Conservation (phyloP, 2,888 invertebrate species). For the Hanleya hanleyi region DNA sequence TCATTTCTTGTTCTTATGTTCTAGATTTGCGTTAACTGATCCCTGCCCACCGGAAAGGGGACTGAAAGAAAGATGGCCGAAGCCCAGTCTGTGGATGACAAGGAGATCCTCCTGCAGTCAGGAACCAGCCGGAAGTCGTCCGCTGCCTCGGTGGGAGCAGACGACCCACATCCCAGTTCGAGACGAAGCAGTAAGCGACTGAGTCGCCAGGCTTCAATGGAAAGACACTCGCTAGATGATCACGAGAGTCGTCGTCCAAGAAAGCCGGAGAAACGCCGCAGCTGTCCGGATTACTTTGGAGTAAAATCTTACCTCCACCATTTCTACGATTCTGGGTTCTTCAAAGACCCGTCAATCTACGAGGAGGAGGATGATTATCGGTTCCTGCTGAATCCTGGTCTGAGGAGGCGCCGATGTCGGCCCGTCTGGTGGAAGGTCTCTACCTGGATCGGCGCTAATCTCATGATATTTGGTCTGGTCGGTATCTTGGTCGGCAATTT, state of each 20-base stretch:
- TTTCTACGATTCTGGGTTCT: conserved; percentile 73
- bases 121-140: neutral
- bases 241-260: neutral
- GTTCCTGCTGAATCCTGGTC: conserved; percentile 70
- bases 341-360: conserved; percentile 66
- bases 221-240: neutral
- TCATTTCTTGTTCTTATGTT: no score
- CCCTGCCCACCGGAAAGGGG: no score
- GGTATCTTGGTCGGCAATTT: conserved; percentile 75
- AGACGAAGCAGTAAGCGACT: conserved; percentile 7
- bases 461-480: conserved; percentile 74
- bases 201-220: conserved; percentile 6
- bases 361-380: conserved; percentile 71
- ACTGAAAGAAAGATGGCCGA: neutral
- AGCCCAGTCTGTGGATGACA: neutral
- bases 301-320: conserved; percentile 76
- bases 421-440: conserved; percentile 74
- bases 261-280: conserved; percentile 62
- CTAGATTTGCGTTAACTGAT: no score
- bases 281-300: conserved; percentile 75
- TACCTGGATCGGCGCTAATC: conserved; percentile 74
- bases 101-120: neutral
- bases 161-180: neutral
- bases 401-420: conserved; percentile 58
- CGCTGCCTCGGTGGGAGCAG: neutral